These are phyloP conservation scores for Eumaeus atala DNA, from an alignment of 1,140 invertebrate species.

Conservation along the genomic window DNA sequence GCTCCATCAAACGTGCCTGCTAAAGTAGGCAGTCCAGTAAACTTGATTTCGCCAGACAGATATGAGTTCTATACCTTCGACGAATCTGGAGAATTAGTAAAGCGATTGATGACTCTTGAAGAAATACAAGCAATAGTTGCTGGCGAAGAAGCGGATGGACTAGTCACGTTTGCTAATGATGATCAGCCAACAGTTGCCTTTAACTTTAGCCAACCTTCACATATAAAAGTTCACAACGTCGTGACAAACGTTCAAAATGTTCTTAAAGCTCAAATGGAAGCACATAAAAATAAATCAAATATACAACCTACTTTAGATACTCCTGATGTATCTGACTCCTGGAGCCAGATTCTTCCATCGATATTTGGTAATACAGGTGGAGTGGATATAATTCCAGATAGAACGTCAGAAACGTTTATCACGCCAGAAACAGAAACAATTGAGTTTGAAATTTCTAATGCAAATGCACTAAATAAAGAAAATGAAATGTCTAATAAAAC, in stretches of 20 bases:
- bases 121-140: constrained; percentile 89
- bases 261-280: constrained; percentile 83
- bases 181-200: constrained; percentile 67
- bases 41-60: constrained; percentile 83
- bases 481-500: constrained; percentile 34
- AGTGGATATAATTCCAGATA: constrained; percentile 76
- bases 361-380: constrained; percentile 83
- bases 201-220: constrained; percentile 68
- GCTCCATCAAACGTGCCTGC: constrained; percentile 71
- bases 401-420: constrained; percentile 68
- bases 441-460: constrained; percentile 48
- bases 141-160: constrained; percentile 78
- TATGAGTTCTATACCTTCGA: constrained; percentile 91
- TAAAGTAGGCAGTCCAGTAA: constrained; percentile 83
- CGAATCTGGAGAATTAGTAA: constrained; percentile 85
- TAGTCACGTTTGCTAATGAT: constrained; percentile 71
- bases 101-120: constrained; percentile 86
- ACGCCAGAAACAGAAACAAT: constrained; percentile 75
- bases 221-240: constrained; percentile 84
- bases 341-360: constrained; percentile 85
- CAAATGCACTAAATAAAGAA: constrained; percentile 51
- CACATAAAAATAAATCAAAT: constrained; percentile 77
- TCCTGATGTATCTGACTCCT: constrained; percentile 82
- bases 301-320: constrained; percentile 77
- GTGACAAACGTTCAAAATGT: constrained; percentile 88